phyloP scores from a whole-genome alignment of 2,113 vertebrate genomes.

The Otus sunia region DNA sequence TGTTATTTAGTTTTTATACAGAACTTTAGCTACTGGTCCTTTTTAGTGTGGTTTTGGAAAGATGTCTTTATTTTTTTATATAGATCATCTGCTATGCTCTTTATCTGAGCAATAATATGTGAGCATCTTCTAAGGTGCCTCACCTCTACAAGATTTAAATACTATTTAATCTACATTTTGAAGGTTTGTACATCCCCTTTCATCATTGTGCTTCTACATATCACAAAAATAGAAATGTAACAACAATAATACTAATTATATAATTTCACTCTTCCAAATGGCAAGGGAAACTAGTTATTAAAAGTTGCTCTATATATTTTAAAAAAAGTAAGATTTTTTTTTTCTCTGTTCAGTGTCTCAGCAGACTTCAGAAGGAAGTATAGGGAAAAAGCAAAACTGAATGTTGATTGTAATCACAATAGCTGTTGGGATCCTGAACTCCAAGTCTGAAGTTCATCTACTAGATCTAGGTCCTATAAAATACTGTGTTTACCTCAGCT shows the following conservation, averaged over 20 bases:
- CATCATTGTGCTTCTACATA: neutral
- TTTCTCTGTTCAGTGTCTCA: neutral
- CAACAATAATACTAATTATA: neutral
- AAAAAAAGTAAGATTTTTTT: neutral
- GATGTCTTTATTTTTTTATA: neutral
- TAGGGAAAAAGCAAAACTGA: neutral
- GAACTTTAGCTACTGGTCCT: neutral
- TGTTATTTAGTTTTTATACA: neutral
- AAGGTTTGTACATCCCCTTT: neutral
- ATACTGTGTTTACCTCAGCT: neutral
- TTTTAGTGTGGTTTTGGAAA: neutral
- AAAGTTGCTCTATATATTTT: neutral
- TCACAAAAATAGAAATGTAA: neutral
- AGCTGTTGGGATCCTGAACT: neutral
- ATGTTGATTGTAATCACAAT: neutral
- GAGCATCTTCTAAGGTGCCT: neutral
- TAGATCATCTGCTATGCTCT: neutral
- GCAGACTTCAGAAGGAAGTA: neutral
- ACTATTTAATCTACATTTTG: neutral
- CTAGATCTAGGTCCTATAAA: neutral
- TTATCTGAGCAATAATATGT: neutral
- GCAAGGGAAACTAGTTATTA: neutral
- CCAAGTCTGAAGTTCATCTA: neutral
- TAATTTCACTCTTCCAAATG: neutral
- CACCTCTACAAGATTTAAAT: neutral